Conservation (phyloP, 2,888 invertebrate genomes). For the Agrypnus murinus region DNA sequence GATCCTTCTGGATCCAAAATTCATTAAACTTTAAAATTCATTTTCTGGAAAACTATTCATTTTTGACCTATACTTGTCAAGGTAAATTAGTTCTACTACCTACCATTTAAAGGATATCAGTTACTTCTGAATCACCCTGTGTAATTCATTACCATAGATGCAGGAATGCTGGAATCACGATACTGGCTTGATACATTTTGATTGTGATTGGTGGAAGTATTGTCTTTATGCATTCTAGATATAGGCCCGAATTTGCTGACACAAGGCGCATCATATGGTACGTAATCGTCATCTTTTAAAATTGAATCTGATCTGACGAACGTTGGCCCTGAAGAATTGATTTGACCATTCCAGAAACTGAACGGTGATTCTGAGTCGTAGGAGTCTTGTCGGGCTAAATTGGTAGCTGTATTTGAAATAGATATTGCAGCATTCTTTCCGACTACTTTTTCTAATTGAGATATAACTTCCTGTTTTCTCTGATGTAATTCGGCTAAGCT, state of each 20-base stretch:
- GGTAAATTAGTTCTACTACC: too few relatives aligned
- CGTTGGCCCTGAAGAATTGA: conserved; percentile 64
- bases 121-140: too few relatives aligned
- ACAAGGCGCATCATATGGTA: conserved; percentile 79
- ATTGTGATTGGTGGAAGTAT: conserved; percentile 59
- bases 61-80: too few relatives aligned
- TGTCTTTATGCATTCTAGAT: conserved; percentile 71
- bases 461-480: conserved; percentile 77
- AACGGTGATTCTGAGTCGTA: conserved; percentile 66
- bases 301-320: conserved; percentile 75
- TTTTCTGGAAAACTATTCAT: too few relatives aligned
- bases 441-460: conserved; percentile 77
- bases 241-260: conserved; percentile 83
- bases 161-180: conserved; percentile 64
- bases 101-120: too few relatives aligned
- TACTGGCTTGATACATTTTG: conserved; percentile 62
- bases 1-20: too few relatives aligned
- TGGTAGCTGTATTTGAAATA: conserved; percentile 68
- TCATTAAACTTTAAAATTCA: too few relatives aligned
- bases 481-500: conserved; percentile 76
- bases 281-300: conserved; percentile 78
- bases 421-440: conserved; percentile 71
- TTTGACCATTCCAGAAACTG: conserved; percentile 67
- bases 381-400: conserved; percentile 67
- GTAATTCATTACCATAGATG: conserved; percentile 67